These are phyloP conservation scores for Drosophila ohnishii DNA, from an alignment of 1,140 invertebrate species.

Conservation along the genomic window DNA sequence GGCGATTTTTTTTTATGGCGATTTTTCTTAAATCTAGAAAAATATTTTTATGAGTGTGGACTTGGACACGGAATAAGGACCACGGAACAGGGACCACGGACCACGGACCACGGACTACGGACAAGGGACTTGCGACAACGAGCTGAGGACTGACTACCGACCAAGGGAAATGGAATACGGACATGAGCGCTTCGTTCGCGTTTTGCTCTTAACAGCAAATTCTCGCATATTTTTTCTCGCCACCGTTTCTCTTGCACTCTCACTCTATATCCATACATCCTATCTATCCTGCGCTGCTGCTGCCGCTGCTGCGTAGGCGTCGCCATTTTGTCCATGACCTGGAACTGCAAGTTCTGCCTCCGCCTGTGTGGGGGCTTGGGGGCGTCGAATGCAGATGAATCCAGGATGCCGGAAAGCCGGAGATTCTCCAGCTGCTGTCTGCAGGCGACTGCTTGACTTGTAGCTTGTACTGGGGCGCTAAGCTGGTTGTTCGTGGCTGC, in stretches of 20 bases:
- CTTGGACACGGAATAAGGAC: constrained; percentile 44
- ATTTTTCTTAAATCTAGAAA: too few relatives aligned
- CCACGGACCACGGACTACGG: not conserved
- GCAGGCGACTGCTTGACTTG: constrained; percentile 65
- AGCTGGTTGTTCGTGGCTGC: constrained; percentile 60
- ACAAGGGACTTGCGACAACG: not conserved
- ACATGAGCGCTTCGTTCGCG: constrained; percentile 54
- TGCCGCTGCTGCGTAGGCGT: constrained; percentile 68
- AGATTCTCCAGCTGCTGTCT: constrained; percentile 48
- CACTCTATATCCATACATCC: constrained; percentile 35
- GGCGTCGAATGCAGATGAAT: constrained; percentile 45
- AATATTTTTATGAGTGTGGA: too few relatives aligned
- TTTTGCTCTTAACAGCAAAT: constrained; percentile 74
- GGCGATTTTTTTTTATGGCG: too few relatives aligned
- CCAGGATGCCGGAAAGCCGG: constrained; percentile 38
- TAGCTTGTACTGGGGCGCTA: constrained; percentile 71
- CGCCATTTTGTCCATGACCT: constrained; percentile 66
- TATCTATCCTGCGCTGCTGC: constrained; percentile 15
- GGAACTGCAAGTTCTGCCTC: constrained; percentile 54
- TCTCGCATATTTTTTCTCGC: constrained; percentile 73
- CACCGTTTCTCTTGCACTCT: constrained; percentile 33
- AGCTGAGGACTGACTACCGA: constrained; percentile 8
- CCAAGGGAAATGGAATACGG: constrained; percentile 15
- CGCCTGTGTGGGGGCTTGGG: constrained; percentile 19
- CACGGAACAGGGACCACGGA: constrained; percentile 23